Conservation (phyloP, 2,888 invertebrate species). For the Dicyrtoma fusca region DNA sequence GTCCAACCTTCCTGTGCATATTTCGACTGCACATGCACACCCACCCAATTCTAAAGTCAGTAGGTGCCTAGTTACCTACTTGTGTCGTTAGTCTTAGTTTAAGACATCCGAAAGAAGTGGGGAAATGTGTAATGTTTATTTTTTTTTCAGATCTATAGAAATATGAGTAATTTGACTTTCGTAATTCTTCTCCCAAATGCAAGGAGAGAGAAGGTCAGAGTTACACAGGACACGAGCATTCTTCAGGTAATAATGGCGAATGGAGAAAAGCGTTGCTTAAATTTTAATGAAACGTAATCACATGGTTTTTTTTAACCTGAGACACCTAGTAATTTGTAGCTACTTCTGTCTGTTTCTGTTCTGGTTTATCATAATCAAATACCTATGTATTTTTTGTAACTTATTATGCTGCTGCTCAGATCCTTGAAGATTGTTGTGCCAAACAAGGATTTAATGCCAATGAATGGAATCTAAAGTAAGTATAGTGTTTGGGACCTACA, state of each 20-base stretch:
- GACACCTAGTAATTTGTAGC: too few species aligned
- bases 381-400: too few species aligned
- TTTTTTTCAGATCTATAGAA: not conserved
- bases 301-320: too few species aligned
- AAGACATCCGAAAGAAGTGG: too few species aligned
- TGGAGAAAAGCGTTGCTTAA: too few species aligned
- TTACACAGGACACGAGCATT: conserved; percentile 35
- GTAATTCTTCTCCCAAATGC: conserved; percentile 39
- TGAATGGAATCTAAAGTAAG: conserved; percentile 75
- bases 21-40: not conserved
- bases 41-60: too few species aligned
- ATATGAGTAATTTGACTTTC: conserved; percentile 25
- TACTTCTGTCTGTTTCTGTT: too few species aligned
- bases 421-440: conserved; percentile 37
- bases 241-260: conserved; percentile 32
- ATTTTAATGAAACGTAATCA: too few species aligned
- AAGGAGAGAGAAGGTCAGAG: conserved; percentile 33
- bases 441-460: conserved; percentile 62
- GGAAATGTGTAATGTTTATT: too few species aligned
- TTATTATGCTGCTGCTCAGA: conserved; percentile 15
- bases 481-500: too few species aligned
- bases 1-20: not conserved
- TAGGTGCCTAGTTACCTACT: not conserved
- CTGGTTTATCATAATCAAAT: too few species aligned
- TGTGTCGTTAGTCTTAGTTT: not conserved